Evolutionary conservation across 2,888 invertebrate genomes (phyloP), one percentile per base, ranked within the genome.

Genomic region (Scelioninae gen. 1): DNA sequence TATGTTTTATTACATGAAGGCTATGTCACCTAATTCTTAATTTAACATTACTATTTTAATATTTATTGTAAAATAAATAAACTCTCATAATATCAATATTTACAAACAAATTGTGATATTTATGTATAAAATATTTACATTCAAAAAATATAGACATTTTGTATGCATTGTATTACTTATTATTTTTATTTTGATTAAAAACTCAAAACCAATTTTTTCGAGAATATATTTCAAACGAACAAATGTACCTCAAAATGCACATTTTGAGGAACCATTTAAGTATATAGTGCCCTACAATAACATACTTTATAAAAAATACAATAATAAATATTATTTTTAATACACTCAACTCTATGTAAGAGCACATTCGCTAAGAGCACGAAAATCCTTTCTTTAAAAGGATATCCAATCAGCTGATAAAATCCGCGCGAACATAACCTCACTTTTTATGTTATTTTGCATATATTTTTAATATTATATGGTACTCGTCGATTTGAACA

Each of bases 1-100:
- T 53, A 49, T n/a, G 38, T 63, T 62, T 53, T 32, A 5, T 62
- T 72, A 63, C 38, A 16, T 32, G 62, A 38, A 60, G 47, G 58
- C 56, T 51, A 10, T 51, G 51, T 51, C 53, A 66, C 43, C 5
- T 23, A 32, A 31, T 43, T 8, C 15, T 13, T 15, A 47, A 15
- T 47, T 47, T 16, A 15, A 47, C 6, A 10, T 7, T 16, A 47
- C 7, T 47, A 16, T 16, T 47, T 47, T 6, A 6, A 47, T 47
- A 6, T 5, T 43, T 10, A 5, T 11, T 43, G 43, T 43, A 2
- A 43, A 8, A 47, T 15, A 47, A 47, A 11, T 15, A 1, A 47
- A 1, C 1, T 38, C 38, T 38, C 10, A 38, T 38, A 38, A 38
- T 23, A 23, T 23, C 23, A 23, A 23, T 23, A 23, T 23, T 23